Evolutionary conservation across 2,888 invertebrate genomes (phyloP), one percentile per base, ranked within the genome.

Genomic region (Synergus gifuensis): DNA sequence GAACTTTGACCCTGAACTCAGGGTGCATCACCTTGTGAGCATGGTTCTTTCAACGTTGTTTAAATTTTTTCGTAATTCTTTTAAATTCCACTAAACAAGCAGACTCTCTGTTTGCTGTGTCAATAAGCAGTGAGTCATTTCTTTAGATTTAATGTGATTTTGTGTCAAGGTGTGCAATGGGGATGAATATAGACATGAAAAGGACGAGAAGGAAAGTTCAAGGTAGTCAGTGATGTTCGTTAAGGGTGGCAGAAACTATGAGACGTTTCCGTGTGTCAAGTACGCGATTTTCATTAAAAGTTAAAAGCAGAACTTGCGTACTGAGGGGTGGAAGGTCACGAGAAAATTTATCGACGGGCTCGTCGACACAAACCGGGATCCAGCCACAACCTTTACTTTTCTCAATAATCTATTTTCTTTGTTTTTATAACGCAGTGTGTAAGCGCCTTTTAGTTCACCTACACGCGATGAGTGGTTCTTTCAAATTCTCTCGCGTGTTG

Each of bases 1-100:
- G 84, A 84, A 83, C 84, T 83, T 82, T 84, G 84, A 84, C 84
- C 84, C 82, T 84, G 84, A 83, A 84, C 84, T 81, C 76, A 73
- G 69, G 69, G 36, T 67, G 44, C 46, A 67, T 73, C 73, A 73
- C 73, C 73, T 40, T 54, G 73, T 73, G 54, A 73, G 73, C 54
- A 36, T 18, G 2, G 54, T 73, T 28, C 28, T 73, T 36, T 54
- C 73, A 73, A 40, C n/a, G 54, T 36, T 46, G 22, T 46, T 66
- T 44, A 9, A 63, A 36, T 14, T 63, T 11, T 63, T 46, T 12
- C 46, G 36, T 5, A 36, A 7, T 36, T 36, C 36, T 5, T 44
- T 11, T 44, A 11, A 44, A 44, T 44, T 44, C 11, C 44, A 5
- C 2, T 11, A 44, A 44, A 44, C 0, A 36, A 36, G 36, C 44